These are phyloP conservation scores for Drosophila sordidapex DNA, from an alignment of 2,888 invertebrate genomes.

Conservation along the genomic window DNA sequence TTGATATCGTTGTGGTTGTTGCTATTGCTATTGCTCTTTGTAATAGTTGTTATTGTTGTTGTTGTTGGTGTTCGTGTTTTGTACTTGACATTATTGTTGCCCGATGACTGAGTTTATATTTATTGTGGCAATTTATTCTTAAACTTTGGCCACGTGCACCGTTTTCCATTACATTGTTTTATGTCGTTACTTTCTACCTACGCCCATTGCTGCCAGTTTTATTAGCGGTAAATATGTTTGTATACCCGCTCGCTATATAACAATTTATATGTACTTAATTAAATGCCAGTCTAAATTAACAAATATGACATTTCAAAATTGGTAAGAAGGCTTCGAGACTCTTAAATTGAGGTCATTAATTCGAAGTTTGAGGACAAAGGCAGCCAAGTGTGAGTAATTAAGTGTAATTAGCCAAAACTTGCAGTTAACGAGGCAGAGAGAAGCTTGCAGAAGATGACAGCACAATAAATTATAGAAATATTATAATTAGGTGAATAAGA, in stretches of 20 bases:
- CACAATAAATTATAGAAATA: not conserved
- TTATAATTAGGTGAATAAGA: not conserved
- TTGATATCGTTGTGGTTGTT: conserved; percentile 41
- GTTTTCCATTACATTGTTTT: conserved; percentile 40
- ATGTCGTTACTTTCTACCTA: conserved; percentile 28
- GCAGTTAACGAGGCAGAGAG: not conserved
- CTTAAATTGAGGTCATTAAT: conserved; percentile 32
- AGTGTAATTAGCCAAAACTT: conserved; percentile 9
- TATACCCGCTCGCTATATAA: conserved; percentile 3
- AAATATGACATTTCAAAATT: conserved; percentile 40
- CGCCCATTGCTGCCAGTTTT: conserved; percentile 29
- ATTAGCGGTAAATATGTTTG: conserved; percentile 22
- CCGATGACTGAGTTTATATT: conserved; percentile 64
- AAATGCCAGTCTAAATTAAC: conserved; percentile 57
- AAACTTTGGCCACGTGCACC: conserved; percentile 54
- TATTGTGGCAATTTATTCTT: conserved; percentile 72
- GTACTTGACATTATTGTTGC: conserved; percentile 50
- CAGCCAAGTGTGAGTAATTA: conserved; percentile 16
- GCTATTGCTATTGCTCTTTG: conserved; percentile 7
- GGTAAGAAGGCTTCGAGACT: conserved; percentile 12
- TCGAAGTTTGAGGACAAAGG: conserved; percentile 15
- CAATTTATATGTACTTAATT: conserved; percentile 15
- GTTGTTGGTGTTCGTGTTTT: conserved; percentile 17
- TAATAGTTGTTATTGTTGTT: conserved; percentile 32
- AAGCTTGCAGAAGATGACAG: not conserved